Evolutionary conservation across 2,797 vertebrate species (phyloP), one percentile per base, ranked within the genome.

Genomic region (Furcifer pardalis): DNA sequence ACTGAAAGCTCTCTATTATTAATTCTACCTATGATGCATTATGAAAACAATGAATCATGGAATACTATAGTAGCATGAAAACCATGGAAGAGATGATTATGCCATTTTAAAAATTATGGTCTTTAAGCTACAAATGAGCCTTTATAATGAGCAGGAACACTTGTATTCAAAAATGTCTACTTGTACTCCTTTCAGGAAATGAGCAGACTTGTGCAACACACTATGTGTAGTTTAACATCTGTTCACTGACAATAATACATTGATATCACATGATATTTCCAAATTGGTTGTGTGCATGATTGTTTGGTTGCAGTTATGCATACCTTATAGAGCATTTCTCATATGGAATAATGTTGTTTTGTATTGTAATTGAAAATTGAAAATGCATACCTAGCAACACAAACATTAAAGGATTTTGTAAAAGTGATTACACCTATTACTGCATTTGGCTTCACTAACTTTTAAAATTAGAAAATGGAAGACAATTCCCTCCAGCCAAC

Each of bases 401-500:
- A 88, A 44, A 40, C 2, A 21, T 56, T 37, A 83, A 71, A 19
- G 17, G 44, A 0, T 77, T 52, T 79, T 85, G 90, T 80, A 86
- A 35, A 86, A 49, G 1, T 5, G 77, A 1, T 0, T 0, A 85
- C 81, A 1, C 37, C 46, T 79, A 23, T 21, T 3, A 63, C 37
- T 87, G 23, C 12, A 63, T 79, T 91, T 84, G 6, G 12, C 30
- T 25, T 88, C 88, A 84, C 35, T 44, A 35, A 7, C 76, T 32
- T 52, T 46, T 25, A 79, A 89, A 90, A 19, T 35, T 62, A 82
- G 52, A 85, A 46, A 86, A 87, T 84, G 2, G 63, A 89, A 69
- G 81, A 78, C 9, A 13, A 82, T 85, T 37, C 35, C 84, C 91
- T 87, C 81, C 82, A n/a, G n/a, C 66, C 83, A 73, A 71, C 0